Conservation (phyloP, 2,888 invertebrate species). For the Tribolium freemani region DNA sequence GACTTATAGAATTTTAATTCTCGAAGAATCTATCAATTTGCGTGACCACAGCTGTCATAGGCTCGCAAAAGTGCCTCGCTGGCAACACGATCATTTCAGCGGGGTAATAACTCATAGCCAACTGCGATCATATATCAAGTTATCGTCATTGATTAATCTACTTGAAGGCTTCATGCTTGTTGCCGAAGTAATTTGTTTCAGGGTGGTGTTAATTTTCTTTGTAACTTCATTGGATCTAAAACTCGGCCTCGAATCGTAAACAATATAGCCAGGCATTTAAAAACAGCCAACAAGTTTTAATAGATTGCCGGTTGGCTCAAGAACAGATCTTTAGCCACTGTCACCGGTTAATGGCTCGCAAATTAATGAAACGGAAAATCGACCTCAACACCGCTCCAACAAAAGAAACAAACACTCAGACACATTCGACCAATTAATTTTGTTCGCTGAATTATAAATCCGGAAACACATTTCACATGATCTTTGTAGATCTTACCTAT, state of each 20-base stretch:
- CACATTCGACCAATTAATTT: too few relatives aligned
- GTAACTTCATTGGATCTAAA: slow-evolving; percentile 26
- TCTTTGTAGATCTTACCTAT: too few relatives aligned
- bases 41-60: slow-evolving; percentile 53
- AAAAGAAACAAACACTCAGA: not conserved
- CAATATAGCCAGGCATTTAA: slow-evolving; percentile 20
- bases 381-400: slow-evolving; percentile 13
- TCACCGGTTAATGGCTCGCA: slow-evolving; percentile 30
- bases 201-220: slow-evolving; percentile 49
- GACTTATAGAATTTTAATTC: slow-evolving; percentile 30
- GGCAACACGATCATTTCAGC: slow-evolving; percentile 52
- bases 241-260: slow-evolving; percentile 38
- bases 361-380: slow-evolving; percentile 38
- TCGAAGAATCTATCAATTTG: slow-evolving; percentile 35
- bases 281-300: slow-evolving; percentile 37
- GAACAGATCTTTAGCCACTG: slow-evolving; percentile 32
- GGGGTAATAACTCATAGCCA: slow-evolving; percentile 57
- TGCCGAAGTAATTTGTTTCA: slow-evolving; percentile 54
- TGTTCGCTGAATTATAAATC: too few relatives aligned
- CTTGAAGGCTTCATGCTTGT: slow-evolving; percentile 54
- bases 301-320: slow-evolving; percentile 33
- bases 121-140: slow-evolving; percentile 58
- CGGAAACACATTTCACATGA: too few relatives aligned
- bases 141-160: slow-evolving; percentile 61
- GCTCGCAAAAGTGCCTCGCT: slow-evolving; percentile 40